These are phyloP conservation scores for Apteryx owenii DNA, from an alignment of 2,113 vertebrate species.

Conservation along the genomic window DNA sequence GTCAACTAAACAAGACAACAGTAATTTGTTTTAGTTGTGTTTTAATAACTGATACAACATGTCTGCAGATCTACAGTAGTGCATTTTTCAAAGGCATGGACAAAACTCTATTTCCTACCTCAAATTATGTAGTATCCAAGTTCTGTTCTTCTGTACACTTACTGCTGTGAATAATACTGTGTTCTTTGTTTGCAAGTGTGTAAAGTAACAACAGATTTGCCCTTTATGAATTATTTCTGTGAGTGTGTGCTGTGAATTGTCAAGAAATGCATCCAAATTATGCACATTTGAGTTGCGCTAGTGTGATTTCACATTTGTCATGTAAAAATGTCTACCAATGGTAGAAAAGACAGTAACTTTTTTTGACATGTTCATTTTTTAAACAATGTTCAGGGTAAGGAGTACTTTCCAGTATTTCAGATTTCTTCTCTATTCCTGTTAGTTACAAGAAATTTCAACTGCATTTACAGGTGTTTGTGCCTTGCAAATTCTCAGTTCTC, in stretches of 20 bases:
- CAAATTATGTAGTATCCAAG: not conserved
- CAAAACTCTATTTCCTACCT: not conserved
- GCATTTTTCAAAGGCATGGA: not conserved
- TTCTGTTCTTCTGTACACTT: not conserved
- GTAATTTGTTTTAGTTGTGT: not conserved
- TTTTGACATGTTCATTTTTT: not conserved
- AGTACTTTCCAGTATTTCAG: not conserved
- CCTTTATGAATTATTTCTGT: not conserved
- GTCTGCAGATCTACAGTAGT: not conserved
- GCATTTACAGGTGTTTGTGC: not conserved
- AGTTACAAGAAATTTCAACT: not conserved
- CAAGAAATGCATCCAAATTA: not conserved
- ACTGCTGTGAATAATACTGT: not conserved
- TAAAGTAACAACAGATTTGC: not conserved
- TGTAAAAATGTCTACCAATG: not conserved
- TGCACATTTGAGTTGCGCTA: not conserved
- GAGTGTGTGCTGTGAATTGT: not conserved
- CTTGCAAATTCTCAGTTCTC: not conserved
- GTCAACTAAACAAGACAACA: slow-evolving; percentile 14
- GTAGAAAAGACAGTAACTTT: not conserved
- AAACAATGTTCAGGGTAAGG: not conserved
- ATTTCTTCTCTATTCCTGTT: not conserved
- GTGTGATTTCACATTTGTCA: not conserved
- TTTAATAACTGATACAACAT: not conserved
- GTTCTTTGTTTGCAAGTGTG: not conserved